Evolutionary conservation across 2,113 vertebrate species (phyloP), one percentile per base, ranked within the genome.

Genomic region (Malurus elegans): DNA sequence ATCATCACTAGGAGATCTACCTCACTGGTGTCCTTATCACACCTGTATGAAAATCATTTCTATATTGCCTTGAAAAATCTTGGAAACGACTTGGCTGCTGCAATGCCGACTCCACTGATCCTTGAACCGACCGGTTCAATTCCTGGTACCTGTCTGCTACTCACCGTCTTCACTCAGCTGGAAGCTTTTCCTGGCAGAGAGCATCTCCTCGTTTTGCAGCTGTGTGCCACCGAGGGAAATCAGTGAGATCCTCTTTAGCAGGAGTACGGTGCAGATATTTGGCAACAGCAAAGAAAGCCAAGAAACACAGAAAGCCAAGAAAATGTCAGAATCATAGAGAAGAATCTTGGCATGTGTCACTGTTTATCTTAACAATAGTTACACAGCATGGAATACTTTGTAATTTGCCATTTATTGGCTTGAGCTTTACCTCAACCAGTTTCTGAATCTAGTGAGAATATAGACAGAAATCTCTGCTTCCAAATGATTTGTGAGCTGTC

Each of bases 331-430:
- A 45, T 65, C 10, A 8, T 51, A 44, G n/a, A 74, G 74, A 74
- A 83, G 36, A 45, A 74, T 86, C 45, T 66, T 88, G 67, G 44
- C 64, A 29, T 56, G 10, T 79, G 48, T 56, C 70, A 36, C 36
- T 91, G 23, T 86, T 70, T 88, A 60, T 34, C 61, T 86, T 92
- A 79, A 92, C 65, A 84, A 69, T 61, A 70, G 78, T 78, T 91
- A 62, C 66, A 64, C 50, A 89, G 48, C 44, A 36, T 54, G 64
- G 67, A 80, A 56, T 78, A 62, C 72, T 51, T 10, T 42, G 64
- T 89, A 40, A 78, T 83, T 86, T 87, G 31, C 34, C 42, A 36
- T 71, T 84, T 81, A 64, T 29, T 90, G 90, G 47, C 76, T 87
- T 54, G 17, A 54, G 40, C 44, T 92, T 92, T 88, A 72, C 62